Conservation (phyloP, 2,113 vertebrate genomes). For the Scopus umbretta region DNA sequence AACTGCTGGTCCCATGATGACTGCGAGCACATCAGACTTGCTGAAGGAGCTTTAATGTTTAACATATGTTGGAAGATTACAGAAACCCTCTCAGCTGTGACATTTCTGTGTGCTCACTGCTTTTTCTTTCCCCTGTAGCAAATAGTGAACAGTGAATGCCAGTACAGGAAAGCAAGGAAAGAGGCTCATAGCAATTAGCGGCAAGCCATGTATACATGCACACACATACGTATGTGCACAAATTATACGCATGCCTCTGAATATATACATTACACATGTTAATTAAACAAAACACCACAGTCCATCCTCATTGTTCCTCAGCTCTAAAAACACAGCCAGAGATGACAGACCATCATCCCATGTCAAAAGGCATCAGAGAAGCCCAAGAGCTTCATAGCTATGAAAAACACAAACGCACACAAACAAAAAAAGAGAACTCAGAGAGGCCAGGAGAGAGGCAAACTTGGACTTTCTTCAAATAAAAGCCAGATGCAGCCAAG, state of each 20-base stretch:
- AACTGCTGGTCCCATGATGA: slow-evolving; percentile 66
- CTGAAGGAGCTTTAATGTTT: slow-evolving; percentile 67
- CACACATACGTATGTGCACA: neutral
- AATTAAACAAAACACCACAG: neutral
- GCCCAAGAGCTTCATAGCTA: neutral
- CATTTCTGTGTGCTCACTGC: slow-evolving; percentile 58
- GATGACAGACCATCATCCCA: neutral
- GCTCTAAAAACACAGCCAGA: neutral
- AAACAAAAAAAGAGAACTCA: neutral
- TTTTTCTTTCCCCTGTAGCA: slow-evolving; percentile 53
- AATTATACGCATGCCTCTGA: neutral
- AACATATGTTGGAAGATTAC: slow-evolving; percentile 67
- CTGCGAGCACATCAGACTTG: slow-evolving; percentile 65
- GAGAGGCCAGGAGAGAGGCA: neutral
- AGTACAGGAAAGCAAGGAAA: slow-evolving; percentile 1
- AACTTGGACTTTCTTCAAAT: slow-evolving; percentile 31
- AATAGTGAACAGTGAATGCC: slow-evolving; percentile 22
- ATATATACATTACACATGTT: neutral
- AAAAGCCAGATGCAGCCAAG: slow-evolving; percentile 42
- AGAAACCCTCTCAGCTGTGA: slow-evolving; percentile 68
- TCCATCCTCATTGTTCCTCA: neutral
- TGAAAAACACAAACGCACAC: neutral
- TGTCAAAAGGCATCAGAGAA: neutral
- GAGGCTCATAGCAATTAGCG: slow-evolving; percentile 52
- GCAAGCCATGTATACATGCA: neutral